These are phyloP conservation scores for Ganaspis brasiliensis DNA, from an alignment of 2,888 invertebrate species.

Conservation along the genomic window DNA sequence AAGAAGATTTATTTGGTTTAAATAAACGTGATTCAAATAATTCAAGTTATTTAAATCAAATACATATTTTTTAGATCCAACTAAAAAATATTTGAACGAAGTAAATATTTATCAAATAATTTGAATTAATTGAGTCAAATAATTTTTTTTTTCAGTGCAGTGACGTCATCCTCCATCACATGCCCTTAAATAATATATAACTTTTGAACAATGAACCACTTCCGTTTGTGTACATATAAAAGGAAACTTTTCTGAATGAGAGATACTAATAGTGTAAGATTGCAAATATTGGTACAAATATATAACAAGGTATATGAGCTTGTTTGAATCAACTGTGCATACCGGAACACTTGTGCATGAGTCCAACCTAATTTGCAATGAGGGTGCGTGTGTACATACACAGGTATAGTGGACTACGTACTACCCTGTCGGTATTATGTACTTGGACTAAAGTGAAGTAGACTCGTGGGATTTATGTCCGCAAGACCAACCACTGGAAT, in stretches of 20 bases:
- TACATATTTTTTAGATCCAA: too few species aligned
- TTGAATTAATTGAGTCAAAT: too few species aligned
- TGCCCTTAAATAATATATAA: too few species aligned
- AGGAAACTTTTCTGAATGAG: not conserved
- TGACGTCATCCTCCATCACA: too few species aligned
- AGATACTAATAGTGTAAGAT: not conserved
- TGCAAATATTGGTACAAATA: slow-evolving; percentile 28
- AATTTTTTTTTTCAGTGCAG: too few species aligned
- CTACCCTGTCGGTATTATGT: slow-evolving; percentile 51
- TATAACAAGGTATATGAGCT: slow-evolving; percentile 44
- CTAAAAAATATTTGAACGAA: too few species aligned
- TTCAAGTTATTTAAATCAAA: too few species aligned
- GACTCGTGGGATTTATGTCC: slow-evolving; percentile 57
- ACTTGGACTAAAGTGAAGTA: slow-evolving; percentile 57
- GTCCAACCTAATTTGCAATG: slow-evolving; percentile 50
- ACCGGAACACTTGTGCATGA: slow-evolving; percentile 49
- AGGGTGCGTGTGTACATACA: slow-evolving; percentile 42
- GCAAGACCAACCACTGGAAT: slow-evolving; percentile 58
- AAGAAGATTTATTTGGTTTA: too few species aligned
- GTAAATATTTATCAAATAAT: too few species aligned
- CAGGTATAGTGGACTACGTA: slow-evolving; percentile 44
- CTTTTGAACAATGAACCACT: too few species aligned
- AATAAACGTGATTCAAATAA: too few species aligned
- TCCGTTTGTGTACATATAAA: too few species aligned
- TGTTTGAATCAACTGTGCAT: slow-evolving; percentile 37